These are phyloP conservation scores for Mesocentrotus franciscanus DNA, from an alignment of 53 echinoderm and acorn worm genomes.

Conservation along the genomic window DNA sequence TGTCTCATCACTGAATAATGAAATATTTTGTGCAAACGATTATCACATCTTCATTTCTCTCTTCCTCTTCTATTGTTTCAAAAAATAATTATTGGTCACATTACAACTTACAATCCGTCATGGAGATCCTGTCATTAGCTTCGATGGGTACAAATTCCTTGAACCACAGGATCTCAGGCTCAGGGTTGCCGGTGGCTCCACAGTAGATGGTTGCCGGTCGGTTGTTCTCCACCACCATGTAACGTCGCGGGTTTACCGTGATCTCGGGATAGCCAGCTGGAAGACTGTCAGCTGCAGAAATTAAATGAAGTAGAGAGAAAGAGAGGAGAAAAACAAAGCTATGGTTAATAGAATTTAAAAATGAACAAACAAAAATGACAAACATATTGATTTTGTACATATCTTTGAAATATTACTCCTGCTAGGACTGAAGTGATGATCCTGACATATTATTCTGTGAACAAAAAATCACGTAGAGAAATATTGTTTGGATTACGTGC, in stretches of 20 bases:
- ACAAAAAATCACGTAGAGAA: background rate
- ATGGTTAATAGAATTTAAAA: background rate
- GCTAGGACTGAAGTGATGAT: background rate
- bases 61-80: no score
- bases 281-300: constrained; percentile 74
- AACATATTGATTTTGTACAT: background rate
- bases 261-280: constrained; percentile 89
- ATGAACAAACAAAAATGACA: background rate
- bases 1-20: no score
- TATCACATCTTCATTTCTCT: no score
- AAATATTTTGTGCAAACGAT: no score
- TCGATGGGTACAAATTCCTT: constrained; percentile 81
- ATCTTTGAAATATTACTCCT: background rate
- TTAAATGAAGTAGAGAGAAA: constrained; percentile 17
- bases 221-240: constrained; percentile 84
- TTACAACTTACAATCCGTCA: constrained; percentile 44
- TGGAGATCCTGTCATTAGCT: constrained; percentile 57
- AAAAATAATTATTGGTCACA: no score
- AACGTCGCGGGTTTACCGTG: constrained; percentile 51
- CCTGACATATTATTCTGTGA: background rate
- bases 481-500: background rate
- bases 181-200: constrained; percentile 81
- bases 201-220: constrained; percentile 77
- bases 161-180: constrained; percentile 87
- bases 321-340: background rate